These are phyloP conservation scores for Pelodytes ibericus DNA, from an alignment of 2,797 vertebrate species.

Conservation along the genomic window DNA sequence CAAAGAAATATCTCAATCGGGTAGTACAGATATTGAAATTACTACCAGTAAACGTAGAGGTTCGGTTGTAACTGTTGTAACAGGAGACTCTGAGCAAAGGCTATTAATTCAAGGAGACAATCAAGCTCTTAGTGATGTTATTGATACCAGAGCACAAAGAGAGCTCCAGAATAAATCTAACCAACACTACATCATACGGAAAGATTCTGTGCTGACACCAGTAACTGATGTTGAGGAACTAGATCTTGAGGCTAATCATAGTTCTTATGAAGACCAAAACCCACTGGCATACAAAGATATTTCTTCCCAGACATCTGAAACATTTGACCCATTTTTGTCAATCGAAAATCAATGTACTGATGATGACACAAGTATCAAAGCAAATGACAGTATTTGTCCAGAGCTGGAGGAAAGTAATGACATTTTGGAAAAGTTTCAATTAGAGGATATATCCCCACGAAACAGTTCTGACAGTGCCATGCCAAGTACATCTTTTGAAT, in stretches of 20 bases:
- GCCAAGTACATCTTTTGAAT: conserved; percentile 48
- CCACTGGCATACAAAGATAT: conserved; percentile 26
- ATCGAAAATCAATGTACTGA: conserved; percentile 54
- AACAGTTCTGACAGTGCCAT: conserved; percentile 47
- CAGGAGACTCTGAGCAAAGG: conserved; percentile 64
- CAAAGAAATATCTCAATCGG: conserved; percentile 31
- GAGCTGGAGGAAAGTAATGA: conserved; percentile 23
- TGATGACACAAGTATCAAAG: conserved; percentile 41
- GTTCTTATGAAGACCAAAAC: conserved; percentile 54
- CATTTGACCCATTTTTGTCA: conserved; percentile 27
- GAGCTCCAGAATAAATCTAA: conserved; percentile 55
- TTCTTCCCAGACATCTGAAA: conserved; percentile 33
- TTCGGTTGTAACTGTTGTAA: conserved; percentile 65
- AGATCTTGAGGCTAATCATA: conserved; percentile 49
- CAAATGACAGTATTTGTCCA: conserved; percentile 17
- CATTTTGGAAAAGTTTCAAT: conserved; percentile 17
- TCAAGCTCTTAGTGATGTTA: conserved; percentile 42
- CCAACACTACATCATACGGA: conserved; percentile 26
- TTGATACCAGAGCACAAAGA: conserved; percentile 43
- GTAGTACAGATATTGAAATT: conserved; percentile 30
- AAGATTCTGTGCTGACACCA: conserved; percentile 57
- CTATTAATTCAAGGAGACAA: conserved; percentile 63
- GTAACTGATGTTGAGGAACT: conserved; percentile 57
- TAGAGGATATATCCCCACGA: conserved; percentile 31
- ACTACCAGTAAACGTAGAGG: conserved; percentile 59